Evolutionary conservation across 2,888 invertebrate species (phyloP).

Genomic region (Drosophila flavopinicola): DNA sequence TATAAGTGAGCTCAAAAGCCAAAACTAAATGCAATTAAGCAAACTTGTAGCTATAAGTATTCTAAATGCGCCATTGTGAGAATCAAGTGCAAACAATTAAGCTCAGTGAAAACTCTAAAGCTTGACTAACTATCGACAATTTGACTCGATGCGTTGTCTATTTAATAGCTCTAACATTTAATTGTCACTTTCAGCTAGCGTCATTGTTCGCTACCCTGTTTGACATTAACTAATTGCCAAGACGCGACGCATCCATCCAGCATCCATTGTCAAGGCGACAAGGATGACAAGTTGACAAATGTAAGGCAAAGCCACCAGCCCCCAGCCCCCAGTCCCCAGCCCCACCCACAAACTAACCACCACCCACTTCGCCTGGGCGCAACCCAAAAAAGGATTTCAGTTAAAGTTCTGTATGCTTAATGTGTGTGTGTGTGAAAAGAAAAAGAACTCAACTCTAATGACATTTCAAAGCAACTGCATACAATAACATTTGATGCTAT

Average conservation of each 20-base stretch:
- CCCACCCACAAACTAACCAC: constrained; percentile 5
- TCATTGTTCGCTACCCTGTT: constrained; percentile 48
- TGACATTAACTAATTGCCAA: constrained; percentile 77
- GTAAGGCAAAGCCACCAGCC: constrained; percentile 24
- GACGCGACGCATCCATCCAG: constrained; percentile 36
- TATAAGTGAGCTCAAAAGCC: no score
- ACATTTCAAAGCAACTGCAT: constrained; percentile 51
- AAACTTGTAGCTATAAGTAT: background rate
- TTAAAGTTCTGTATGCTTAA: constrained; percentile 27
- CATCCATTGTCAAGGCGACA: constrained; percentile 42
- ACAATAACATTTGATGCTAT: constrained; percentile 68
- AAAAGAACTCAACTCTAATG: constrained; percentile 49
- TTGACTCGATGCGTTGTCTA: background rate
- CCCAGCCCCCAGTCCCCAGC: background rate
- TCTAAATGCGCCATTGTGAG: background rate
- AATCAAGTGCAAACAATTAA: no score
- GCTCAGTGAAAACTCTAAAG: background rate
- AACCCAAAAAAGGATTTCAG: constrained; percentile 33
- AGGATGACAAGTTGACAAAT: constrained; percentile 62
- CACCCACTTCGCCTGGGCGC: constrained; percentile 1
- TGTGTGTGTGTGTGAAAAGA: constrained; percentile 43
- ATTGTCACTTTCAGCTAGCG: constrained; percentile 42
- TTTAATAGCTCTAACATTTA: constrained; percentile 23
- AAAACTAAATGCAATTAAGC: no score
- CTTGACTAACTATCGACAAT: constrained; percentile 9